Evolutionary conservation across 2,113 vertebrate genomes (phyloP).

Genomic region (Riparia riparia): DNA sequence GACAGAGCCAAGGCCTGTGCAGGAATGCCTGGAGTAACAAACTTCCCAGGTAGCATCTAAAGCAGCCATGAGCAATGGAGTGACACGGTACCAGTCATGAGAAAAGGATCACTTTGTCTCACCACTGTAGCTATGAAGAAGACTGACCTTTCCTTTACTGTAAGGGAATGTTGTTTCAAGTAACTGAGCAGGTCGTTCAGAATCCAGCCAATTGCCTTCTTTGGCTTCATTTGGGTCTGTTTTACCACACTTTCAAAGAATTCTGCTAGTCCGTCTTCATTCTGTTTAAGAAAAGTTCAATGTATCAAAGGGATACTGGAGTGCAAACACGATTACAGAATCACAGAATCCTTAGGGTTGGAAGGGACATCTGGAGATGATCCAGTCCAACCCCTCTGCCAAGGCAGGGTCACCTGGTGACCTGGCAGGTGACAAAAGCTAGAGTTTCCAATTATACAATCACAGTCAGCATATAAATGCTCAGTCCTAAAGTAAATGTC

Average conservation of each 20-base stretch:
- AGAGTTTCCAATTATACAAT: not conserved
- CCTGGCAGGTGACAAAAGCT: not conserved
- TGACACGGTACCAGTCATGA: not conserved
- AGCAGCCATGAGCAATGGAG: accelerated
- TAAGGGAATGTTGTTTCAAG: constrained; percentile 84
- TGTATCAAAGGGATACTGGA: not conserved
- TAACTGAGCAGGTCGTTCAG: constrained; percentile 86
- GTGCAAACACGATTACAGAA: not conserved
- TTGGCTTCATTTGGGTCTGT: constrained; percentile 84
- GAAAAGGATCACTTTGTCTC: not conserved
- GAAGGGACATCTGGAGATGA: not conserved
- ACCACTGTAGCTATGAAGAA: not conserved
- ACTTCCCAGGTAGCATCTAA: not conserved
- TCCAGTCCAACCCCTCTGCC: not conserved
- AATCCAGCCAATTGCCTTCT: constrained; percentile 93
- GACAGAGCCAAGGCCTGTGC: not conserved
- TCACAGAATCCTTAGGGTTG: not conserved
- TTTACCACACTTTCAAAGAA: constrained; percentile 89
- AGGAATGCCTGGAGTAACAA: not conserved
- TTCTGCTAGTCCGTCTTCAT: constrained; percentile 90
- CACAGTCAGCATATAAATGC: not conserved
- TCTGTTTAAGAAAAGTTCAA: constrained; percentile 76
- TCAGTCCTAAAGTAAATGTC: not conserved
- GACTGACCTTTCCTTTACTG: constrained; percentile 89
- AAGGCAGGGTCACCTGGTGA: not conserved